Base-by-base conservation (phyloP, 2,888 invertebrate genomes). In the Drosophila mimica region DNA sequence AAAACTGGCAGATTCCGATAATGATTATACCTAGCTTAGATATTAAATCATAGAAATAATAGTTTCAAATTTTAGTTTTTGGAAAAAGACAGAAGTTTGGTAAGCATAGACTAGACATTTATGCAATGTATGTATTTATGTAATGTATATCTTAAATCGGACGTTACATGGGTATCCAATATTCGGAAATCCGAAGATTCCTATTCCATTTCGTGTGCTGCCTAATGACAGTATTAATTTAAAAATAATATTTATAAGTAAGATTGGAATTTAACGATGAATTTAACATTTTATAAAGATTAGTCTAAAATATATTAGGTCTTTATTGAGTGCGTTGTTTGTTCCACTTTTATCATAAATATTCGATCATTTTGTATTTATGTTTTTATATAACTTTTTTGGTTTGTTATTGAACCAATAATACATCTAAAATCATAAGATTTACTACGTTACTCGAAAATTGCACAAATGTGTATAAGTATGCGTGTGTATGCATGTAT, bases 211-310 rank as follows among this genome's bases (percentile, higher is more conserved):
- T 31, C 11, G 4, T 25, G 20, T n/a, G 54, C 58, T 80, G 69
- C 62, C 60, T 28, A 81, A 70, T 40, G 62, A 31, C 59, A 69
- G 70, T 49, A 40, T n/a, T 38, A 13, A n/a, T 17, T 17, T 61
- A n/a, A 15, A 79, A 67, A 74, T 46, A 38, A 70, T 33, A 63
- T 30, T 30, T 38, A 15, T 43, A 5, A 13, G 11, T 34, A 15
- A 0, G 17, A 30, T 25, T 31, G 13, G 51, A 73, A 48, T 63
- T 38, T 31, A 58, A 46, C 67, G 34, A 52, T 66, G 31, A 69
- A 66, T 70, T 70, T 59, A 68, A 68, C 51, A 74, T 65, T 81
- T 83, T 77, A 64, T 74, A 70, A 72, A 82, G 36, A 59, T 66
- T 36, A 60, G 34, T 54, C 62, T 66, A 75, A 79, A 70, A 73